Evolutionary conservation across 2,113 vertebrate genomes (phyloP), one percentile per base, ranked within the genome.

Genomic region (Oxyura jamaicensis): DNA sequence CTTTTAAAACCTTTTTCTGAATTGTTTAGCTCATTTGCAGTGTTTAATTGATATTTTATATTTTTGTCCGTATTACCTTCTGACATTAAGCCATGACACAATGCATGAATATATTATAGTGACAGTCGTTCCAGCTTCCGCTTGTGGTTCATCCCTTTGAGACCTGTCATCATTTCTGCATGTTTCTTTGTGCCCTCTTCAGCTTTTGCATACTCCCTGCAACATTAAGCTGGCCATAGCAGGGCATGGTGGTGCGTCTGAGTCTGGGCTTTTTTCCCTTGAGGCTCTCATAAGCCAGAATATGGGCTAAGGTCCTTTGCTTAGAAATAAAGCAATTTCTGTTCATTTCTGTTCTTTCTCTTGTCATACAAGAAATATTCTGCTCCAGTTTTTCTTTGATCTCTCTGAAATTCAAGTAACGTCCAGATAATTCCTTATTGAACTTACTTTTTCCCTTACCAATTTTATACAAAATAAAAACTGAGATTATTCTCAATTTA

Each of bases 1-100:
- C 36, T 83, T 88, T 88, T 53, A 80, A 96, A 90, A 55, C 21
- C 2, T 25, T 90, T 95, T 92, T 79, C 55, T 81, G 75, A 88
- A 90, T 52, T 68, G 67, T 93, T 94, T 84, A 60, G 19, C 35
- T 94, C 81, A 93, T 95, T 95, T 83, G 11, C 42, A 72, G 20
- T 39, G 56, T 66, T 93, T 90, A 91, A 97, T 96, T 83, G 91
- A 29, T 92, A 87, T 94, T 96, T 96, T 95, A 83, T 92, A 77
- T 88, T 95, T 96, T 95, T 94, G 31, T 89, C 52, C 59, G 62
- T 86, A 86, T 92, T 91, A 72, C 42, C 65, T 92, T 91, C 50
- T 92, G 67, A 85, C 67, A 83, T 62, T 92, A 83, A 77, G n/a
- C 36, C 23, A 46, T 85, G 90, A 92, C 75, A 93, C 35, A 86